Evolutionary conservation across 1,140 invertebrate species (phyloP).

Genomic region (Atta cephalotes): DNA sequence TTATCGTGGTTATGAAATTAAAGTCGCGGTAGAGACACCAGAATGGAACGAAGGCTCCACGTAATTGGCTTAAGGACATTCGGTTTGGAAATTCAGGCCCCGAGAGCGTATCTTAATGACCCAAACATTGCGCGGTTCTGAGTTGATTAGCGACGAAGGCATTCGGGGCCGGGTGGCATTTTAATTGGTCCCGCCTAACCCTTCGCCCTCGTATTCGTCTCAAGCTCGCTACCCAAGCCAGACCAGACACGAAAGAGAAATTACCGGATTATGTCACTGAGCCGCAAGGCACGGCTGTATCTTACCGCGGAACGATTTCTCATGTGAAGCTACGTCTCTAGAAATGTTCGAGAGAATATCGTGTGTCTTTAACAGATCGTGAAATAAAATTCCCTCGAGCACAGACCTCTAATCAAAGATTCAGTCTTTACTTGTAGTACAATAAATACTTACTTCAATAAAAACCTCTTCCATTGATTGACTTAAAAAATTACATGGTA

Average conservation of each 20-base stretch:
- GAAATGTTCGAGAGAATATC: conserved; percentile 25
- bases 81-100: conserved; percentile 54
- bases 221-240: conserved; percentile 8
- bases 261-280: conserved; percentile 64
- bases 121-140: conserved; percentile 53
- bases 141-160: conserved; percentile 64
- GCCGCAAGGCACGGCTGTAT: conserved; percentile 26
- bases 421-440: background rate
- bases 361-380: conserved; percentile 36
- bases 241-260: conserved; percentile 64
- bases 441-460: background rate
- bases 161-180: conserved; percentile 49
- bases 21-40: conserved; percentile 38
- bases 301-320: conserved; percentile 42
- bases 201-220: background rate
- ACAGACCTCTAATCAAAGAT: background rate
- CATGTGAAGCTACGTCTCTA: background rate
- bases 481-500: conserved; percentile 1
- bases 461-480: background rate
- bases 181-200: conserved; percentile 68
- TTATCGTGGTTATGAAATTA: conserved; percentile 31
- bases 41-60: conserved; percentile 22
- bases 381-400: conserved; percentile 43
- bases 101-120: conserved; percentile 63
- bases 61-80: conserved; percentile 56